phyloP scores from a whole-genome alignment of 2,888 invertebrate species.

The Apantesis nais region DNA sequence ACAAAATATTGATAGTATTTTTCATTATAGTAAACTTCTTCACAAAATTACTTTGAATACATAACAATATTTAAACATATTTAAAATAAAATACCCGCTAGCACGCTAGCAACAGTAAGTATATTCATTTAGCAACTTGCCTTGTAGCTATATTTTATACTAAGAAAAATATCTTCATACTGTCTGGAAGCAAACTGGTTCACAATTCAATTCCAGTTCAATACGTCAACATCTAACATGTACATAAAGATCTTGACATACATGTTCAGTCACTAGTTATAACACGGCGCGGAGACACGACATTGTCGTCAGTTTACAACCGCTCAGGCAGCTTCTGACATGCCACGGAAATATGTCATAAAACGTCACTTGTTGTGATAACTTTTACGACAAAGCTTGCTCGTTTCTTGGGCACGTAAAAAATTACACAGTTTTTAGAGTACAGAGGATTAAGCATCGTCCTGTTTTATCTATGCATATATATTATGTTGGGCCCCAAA shows the following conservation, averaged over 20 bases:
- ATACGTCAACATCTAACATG: conserved; percentile 1
- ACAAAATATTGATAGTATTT: too few relatives aligned
- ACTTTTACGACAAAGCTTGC: conserved; percentile 38
- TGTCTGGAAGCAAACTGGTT: background rate
- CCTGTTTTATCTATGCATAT: background rate
- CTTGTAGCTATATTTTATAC: too few relatives aligned
- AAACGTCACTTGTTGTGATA: conserved; percentile 45
- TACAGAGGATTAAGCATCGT: background rate
- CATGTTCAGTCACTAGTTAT: conserved; percentile 6
- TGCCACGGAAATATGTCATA: conserved; percentile 39
- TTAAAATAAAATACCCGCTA: too few relatives aligned
- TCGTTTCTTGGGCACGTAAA: conserved; percentile 32
- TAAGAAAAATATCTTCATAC: background rate
- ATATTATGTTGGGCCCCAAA: background rate
- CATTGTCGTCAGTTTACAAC: conserved; percentile 25
- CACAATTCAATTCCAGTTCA: background rate
- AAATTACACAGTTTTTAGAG: conserved; percentile 15
- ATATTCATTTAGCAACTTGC: too few relatives aligned
- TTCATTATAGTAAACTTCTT: too few relatives aligned
- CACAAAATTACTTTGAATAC: too few relatives aligned
- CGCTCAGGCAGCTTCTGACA: conserved; percentile 24
- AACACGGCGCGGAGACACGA: conserved; percentile 2
- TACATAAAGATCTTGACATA: background rate
- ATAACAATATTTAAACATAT: too few relatives aligned
- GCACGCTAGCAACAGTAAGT: too few relatives aligned